These are phyloP conservation scores for Emydocephalus ijimae DNA, from an alignment of 2,113 vertebrate genomes.

Conservation along the genomic window DNA sequence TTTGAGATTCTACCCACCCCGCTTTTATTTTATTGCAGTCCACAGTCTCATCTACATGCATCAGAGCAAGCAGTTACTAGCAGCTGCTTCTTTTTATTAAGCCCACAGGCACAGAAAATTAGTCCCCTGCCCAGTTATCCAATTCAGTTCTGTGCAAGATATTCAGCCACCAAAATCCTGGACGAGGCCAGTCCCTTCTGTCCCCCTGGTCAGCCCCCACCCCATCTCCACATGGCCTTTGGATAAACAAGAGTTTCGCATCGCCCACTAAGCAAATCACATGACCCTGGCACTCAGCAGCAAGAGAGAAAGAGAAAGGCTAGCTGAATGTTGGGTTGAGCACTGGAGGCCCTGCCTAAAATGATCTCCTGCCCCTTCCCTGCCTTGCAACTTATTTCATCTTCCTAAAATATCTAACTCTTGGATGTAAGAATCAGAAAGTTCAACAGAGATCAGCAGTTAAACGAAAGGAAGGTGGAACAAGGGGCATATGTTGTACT, in stretches of 20 bases:
- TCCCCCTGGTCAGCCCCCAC: constrained; percentile 73
- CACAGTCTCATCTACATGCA: constrained; percentile 72
- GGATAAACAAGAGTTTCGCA: constrained; percentile 68
- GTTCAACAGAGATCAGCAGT: background rate
- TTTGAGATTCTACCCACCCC: constrained; percentile 33
- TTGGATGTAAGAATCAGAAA: background rate
- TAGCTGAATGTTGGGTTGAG: background rate
- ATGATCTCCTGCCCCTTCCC: background rate
- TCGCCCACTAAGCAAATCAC: constrained; percentile 65
- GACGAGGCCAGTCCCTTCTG: constrained; percentile 69
- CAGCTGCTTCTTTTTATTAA: constrained; percentile 85
- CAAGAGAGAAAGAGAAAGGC: background rate
- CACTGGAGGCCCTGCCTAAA: background rate
- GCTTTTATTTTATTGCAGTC: constrained; percentile 46
- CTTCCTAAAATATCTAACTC: background rate
- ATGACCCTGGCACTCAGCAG: constrained; percentile 64
- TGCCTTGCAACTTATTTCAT: background rate
- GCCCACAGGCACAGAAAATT: constrained; percentile 79
- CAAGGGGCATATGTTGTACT: background rate
- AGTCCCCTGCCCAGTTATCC: constrained; percentile 77
- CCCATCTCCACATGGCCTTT: constrained; percentile 74
- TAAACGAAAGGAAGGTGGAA: background rate
- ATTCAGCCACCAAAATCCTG: constrained; percentile 75
- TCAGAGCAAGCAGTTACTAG: constrained; percentile 72
- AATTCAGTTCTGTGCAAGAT: constrained; percentile 78